Evolutionary conservation across 2,797 vertebrate genomes (phyloP).

Genomic region (Phataginus tetradactyla): DNA sequence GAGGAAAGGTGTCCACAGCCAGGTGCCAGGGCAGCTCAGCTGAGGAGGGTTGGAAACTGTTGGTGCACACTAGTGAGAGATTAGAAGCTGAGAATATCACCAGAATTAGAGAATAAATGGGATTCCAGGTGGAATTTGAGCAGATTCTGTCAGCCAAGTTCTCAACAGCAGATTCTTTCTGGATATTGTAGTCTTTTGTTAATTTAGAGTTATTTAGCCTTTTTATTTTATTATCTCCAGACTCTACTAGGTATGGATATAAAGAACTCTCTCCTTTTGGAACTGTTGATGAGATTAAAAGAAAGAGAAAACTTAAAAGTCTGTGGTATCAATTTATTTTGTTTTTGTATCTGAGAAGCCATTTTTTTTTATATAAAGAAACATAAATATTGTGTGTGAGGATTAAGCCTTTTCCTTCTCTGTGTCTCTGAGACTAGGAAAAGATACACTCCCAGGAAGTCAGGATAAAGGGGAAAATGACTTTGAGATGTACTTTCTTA

Average conservation of each 20-base stretch:
- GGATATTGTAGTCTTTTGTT: background rate
- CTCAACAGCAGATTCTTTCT: background rate
- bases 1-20: background rate
- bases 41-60: background rate
- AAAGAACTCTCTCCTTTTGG: conserved; percentile 17
- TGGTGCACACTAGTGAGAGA: background rate
- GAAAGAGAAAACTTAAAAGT: background rate
- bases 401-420: conserved; percentile 38
- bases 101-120: background rate
- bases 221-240: conserved; percentile 24
- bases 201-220: background rate
- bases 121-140: background rate
- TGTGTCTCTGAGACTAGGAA: background rate
- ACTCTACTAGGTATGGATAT: background rate
- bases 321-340: background rate
- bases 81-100: background rate
- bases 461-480: conserved; percentile 59
- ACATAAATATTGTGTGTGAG: conserved; percentile 10
- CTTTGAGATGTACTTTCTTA: conserved; percentile 81
- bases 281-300: conserved; percentile 4
- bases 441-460: conserved; percentile 15
- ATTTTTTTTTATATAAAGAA: background rate
- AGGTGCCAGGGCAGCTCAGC: background rate
- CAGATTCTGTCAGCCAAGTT: background rate
- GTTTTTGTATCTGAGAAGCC: background rate